Evolutionary conservation across 1,140 invertebrate species (phyloP), one percentile per base, ranked within the genome.

Genomic region (Liolophura sinensis): DNA sequence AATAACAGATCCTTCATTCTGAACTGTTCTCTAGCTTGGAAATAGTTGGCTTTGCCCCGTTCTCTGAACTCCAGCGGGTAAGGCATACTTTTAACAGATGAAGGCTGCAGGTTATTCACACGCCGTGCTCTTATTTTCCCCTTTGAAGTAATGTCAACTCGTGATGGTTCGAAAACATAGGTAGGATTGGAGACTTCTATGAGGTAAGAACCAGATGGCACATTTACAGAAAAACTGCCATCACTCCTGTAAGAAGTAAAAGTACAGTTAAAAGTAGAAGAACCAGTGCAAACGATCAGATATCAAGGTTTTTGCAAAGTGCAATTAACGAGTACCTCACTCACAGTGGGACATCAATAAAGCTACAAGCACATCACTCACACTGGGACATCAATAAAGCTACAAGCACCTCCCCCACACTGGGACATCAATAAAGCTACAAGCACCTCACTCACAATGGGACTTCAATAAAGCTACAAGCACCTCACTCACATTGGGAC

Each of bases 71-170:
- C 90, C 59, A 99, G 86, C 18, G 96, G 96, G 84, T 98, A 98
- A 1, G 92, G 89, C 57, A 98, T 69, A 58, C 74, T 73, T 74
- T 80, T 78, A 22, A 86, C 81, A 82, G 92, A 89, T 1, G 92
- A 92, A 0, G 94, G 93, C 82, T 98, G 96, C 61, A 99, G 90
- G 76, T 95, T 90, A 84, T 99, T 99, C 0, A 99, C 91, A 87
- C 93, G 95, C 57, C 97, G 87, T 0, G 96, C 96, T 70, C 97
- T 88, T 70, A 93, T 95, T 85, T 99, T 99, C 25, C 97, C 97
- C 67, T 81, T 82, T 6, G 78, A 76, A 57, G 76, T 81, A 46
- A 84, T 82, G 65, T 84, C 83, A 1, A 84, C 81, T 59, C 83
- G 67, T 0, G 69, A 60, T 48, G 79, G 60, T 66, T 84, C 82